phyloP scores from a whole-genome alignment of 2,888 invertebrate genomes.

The Rhingia campestris region DNA sequence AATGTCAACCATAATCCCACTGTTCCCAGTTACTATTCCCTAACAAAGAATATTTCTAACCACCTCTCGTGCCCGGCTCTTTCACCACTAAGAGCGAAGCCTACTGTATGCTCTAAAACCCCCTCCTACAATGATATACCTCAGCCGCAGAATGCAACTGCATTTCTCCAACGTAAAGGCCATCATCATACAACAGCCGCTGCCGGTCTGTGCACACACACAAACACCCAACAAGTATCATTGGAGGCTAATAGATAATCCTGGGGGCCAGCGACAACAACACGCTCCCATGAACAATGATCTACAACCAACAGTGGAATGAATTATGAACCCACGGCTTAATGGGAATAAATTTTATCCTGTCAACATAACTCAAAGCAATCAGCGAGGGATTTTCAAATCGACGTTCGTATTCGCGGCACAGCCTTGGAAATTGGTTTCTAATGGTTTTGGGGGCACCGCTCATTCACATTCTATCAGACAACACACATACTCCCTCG shows the following conservation, averaged over 20 bases:
- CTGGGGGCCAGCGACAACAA: slow-evolving; percentile 22
- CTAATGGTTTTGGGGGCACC: slow-evolving; percentile 44
- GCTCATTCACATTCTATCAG: slow-evolving; percentile 4
- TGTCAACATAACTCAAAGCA: slow-evolving; percentile 73
- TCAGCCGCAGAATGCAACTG: slow-evolving; percentile 40
- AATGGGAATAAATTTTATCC: slow-evolving; percentile 70
- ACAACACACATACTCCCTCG: neutral
- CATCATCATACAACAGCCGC: neutral
- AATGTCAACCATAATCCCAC: slow-evolving; percentile 49
- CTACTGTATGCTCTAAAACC: neutral
- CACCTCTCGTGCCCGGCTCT: neutral
- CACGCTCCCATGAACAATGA: slow-evolving; percentile 55
- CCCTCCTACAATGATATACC: slow-evolving; percentile 22
- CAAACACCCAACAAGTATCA: slow-evolving; percentile 34
- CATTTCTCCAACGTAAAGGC: slow-evolving; percentile 11
- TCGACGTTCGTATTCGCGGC: slow-evolving; percentile 18
- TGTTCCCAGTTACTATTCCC: slow-evolving; percentile 10
- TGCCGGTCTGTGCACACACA: neutral
- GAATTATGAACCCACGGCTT: slow-evolving; percentile 70
- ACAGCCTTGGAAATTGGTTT: slow-evolving; percentile 56
- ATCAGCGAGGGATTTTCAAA: slow-evolving; percentile 53
- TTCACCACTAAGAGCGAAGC: neutral
- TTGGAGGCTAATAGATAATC: slow-evolving; percentile 51
- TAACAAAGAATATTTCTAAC: slow-evolving; percentile 19
- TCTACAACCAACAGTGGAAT: slow-evolving; percentile 63